Percentiles rank a stretch among this genome's conserved stretches.
Evolutionary conservation across 2,113 vertebrate genomes (phyloP).

Genomic region (Callospermophilus lateralis): DNA sequence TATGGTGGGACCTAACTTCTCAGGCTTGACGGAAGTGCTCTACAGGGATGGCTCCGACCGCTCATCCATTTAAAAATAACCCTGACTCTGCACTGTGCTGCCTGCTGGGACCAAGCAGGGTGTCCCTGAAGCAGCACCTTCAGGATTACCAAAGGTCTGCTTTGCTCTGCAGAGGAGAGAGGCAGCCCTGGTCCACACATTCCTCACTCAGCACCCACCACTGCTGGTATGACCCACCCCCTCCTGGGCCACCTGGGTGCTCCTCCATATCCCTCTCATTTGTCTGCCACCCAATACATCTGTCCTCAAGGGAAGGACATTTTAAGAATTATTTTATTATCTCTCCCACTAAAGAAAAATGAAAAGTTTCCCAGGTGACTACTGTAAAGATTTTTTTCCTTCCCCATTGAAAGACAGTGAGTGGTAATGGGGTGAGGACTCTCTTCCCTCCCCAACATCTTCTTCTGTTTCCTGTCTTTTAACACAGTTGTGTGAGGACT

Average conservation of each 20-base stretch:
- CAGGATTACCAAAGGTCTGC: not conserved
- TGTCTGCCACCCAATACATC: too few relatives aligned
- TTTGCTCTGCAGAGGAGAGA: not conserved
- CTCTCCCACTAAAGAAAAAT: not conserved
- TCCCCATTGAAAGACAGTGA: too few relatives aligned
- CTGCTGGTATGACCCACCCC: fast-evolving
- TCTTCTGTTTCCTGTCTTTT: not conserved
- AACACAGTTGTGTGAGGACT: not conserved
- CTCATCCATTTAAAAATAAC: not conserved
- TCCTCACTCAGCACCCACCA: too few relatives aligned
- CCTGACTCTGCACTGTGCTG: fast-evolving
- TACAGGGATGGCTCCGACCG: not conserved
- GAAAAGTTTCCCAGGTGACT: not conserved
- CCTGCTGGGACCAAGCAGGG: not conserved
- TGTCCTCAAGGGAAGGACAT: not conserved
- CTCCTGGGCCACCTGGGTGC: not conserved
- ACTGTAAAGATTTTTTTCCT: fast-evolving
- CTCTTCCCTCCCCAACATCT: fast-evolving
- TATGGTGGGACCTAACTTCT: not conserved
- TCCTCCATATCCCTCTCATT: fast-evolving
- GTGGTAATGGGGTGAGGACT: fast-evolving
- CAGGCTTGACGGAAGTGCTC: fast-evolving
- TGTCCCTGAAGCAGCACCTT: not conserved
- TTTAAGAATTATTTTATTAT: too few relatives aligned
- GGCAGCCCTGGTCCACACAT: fast-evolving